Conservation (phyloP, 2,888 invertebrate genomes). For the Prosapia bicincta region DNA sequence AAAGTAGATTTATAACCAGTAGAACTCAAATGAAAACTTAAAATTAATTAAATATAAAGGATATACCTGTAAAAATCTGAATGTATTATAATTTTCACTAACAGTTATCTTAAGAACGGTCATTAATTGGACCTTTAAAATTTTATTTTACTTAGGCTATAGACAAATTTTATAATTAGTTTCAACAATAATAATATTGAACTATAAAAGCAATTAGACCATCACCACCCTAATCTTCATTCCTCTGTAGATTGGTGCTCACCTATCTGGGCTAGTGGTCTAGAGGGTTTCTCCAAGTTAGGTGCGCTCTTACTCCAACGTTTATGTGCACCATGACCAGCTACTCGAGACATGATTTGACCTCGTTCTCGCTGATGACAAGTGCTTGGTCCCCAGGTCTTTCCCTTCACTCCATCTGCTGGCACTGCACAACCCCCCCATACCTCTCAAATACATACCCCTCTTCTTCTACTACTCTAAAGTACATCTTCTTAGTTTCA, state of each 20-base stretch:
- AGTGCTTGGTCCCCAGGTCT: slow-evolving; percentile 97
- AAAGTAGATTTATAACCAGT: too few species aligned
- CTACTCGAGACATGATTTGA: slow-evolving; percentile 52
- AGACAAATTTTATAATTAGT: too few species aligned
- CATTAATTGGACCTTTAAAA: too few species aligned
- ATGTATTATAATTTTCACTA: too few species aligned
- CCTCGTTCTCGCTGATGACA: slow-evolving; percentile 88
- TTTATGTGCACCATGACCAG: slow-evolving; percentile 46
- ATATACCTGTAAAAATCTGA: too few species aligned
- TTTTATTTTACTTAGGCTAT: too few species aligned
- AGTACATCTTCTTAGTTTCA: not conserved
- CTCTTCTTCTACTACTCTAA: not conserved
- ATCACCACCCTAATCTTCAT: not conserved
- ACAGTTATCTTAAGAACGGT: too few species aligned
- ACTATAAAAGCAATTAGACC: not conserved
- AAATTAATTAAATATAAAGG: too few species aligned
- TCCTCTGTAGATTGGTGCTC: slow-evolving; percentile 24
- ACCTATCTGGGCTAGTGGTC: slow-evolving; percentile 46
- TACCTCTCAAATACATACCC: not conserved
- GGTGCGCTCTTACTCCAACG: slow-evolving; percentile 64
- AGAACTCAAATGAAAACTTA: too few species aligned
- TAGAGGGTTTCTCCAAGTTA: slow-evolving; percentile 58
- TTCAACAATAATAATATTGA: too few species aligned
- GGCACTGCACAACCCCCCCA: slow-evolving; percentile 59
- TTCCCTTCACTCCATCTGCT: slow-evolving; percentile 92